Percentiles rank a stretch among this genome's conserved stretches.
Conservation (phyloP, 2,888 invertebrate species). For the Clivina fossor region DNA sequence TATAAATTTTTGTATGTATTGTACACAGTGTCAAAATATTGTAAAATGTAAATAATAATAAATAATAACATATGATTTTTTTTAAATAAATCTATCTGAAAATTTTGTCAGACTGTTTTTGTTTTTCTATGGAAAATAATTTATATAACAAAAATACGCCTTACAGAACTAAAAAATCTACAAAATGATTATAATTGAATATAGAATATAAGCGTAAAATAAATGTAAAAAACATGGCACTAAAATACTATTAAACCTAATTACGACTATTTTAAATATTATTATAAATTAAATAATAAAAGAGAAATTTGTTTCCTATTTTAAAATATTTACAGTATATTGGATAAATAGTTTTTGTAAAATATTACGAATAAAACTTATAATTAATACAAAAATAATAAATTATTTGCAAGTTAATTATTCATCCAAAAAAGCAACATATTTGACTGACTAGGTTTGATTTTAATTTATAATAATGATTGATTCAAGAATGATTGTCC, state of each 20-base stretch:
- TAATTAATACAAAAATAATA: no score
- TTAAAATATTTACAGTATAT: no score
- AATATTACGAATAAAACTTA: no score
- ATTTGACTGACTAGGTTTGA: no score
- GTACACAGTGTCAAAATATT: slow-evolving; percentile 13
- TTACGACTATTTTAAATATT: background rate
- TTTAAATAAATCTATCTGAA: no score
- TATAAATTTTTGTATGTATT: slow-evolving; percentile 21
- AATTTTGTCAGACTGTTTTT: background rate
- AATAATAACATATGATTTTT: slow-evolving; percentile 9
- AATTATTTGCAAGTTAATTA: no score
- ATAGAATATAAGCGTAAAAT: slow-evolving; percentile 20
- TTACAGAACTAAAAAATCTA: background rate
- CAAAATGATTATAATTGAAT: background rate
- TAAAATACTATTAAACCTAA: background rate
- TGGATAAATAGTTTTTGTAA: no score
- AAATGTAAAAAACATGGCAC: slow-evolving; percentile 24
- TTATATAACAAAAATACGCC: background rate
- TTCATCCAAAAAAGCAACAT: no score
- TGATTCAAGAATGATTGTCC: no score
- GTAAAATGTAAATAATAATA: slow-evolving; percentile 24
- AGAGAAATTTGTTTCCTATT: no score
- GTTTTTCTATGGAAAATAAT: background rate
- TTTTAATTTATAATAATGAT: no score
- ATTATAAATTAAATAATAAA: no score